These are phyloP conservation scores for Archivesica marissinica DNA, from an alignment of 1,140 invertebrate species.

Conservation along the genomic window DNA sequence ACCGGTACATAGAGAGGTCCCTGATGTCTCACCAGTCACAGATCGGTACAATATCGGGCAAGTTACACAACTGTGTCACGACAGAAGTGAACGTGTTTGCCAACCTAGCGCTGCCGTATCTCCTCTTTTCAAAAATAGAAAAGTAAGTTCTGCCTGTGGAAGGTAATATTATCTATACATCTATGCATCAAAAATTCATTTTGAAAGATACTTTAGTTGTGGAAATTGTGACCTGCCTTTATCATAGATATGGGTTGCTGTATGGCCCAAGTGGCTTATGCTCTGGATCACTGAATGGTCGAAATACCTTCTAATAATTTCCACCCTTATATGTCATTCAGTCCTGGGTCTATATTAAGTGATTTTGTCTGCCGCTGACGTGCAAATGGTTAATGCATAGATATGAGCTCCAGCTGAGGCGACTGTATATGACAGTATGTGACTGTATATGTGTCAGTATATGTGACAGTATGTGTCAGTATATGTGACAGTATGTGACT, in stretches of 20 bases:
- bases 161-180: neutral
- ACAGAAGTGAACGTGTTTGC: constrained; percentile 70
- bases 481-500: too few relatives aligned
- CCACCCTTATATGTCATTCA: too few relatives aligned
- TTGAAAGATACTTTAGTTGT: neutral
- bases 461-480: too few relatives aligned
- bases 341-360: too few relatives aligned
- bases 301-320: too few relatives aligned
- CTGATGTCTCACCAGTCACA: constrained; percentile 61
- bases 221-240: neutral
- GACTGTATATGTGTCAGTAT: too few relatives aligned
- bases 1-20: constrained; percentile 60
- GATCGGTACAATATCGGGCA: constrained; percentile 31
- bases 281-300: too few relatives aligned
- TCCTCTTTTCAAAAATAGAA: constrained; percentile 67
- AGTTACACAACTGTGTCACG: constrained; percentile 60
- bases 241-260: neutral
- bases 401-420: too few relatives aligned
- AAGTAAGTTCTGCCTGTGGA: constrained; percentile 59
- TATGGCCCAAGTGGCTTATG: too few relatives aligned
- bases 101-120: constrained; percentile 66
- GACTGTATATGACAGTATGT: too few relatives aligned
- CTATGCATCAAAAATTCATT: neutral
- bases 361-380: too few relatives aligned
- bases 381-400: too few relatives aligned